Conservation (phyloP, 2,797 vertebrate species). For the Sternarchorhynchus goeldii region DNA sequence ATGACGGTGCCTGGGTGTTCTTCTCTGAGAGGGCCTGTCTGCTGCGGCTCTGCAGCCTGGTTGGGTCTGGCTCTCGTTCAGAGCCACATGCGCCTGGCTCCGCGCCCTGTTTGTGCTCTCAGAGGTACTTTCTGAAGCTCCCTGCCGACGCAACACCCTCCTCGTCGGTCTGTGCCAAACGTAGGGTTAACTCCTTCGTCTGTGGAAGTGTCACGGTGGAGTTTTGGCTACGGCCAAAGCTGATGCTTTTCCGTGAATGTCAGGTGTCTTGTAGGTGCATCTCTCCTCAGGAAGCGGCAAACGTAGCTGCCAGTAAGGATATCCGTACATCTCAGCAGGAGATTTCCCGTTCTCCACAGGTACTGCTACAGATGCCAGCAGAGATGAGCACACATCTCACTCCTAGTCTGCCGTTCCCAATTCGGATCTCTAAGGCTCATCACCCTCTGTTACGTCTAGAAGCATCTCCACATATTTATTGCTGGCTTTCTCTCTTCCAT, state of each 20-base stretch:
- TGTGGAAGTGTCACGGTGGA: no score
- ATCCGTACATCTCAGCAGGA: slow-evolving; percentile 28
- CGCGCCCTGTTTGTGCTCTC: background rate
- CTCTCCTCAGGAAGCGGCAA: slow-evolving; percentile 5
- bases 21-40: no score
- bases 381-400: background rate
- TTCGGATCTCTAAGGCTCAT: slow-evolving; percentile 1
- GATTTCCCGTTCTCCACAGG: background rate
- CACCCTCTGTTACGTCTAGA: background rate
- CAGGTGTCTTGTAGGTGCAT: background rate
- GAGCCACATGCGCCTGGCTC: no score
- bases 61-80: no score
- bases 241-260: background rate
- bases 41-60: no score
- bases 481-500: slow-evolving; percentile 14
- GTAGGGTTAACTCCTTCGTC: slow-evolving; percentile 5
- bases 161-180: background rate
- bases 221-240: slow-evolving; percentile 11
- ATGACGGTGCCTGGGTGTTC: no score
- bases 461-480: slow-evolving; percentile 29
- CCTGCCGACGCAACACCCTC: background rate
- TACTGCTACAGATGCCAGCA: slow-evolving; percentile 11
- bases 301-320: background rate
- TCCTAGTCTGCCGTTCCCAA: background rate
- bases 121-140: background rate